phyloP scores from a whole-genome alignment of 2,113 vertebrate genomes.

The Apodemus sylvaticus region DNA sequence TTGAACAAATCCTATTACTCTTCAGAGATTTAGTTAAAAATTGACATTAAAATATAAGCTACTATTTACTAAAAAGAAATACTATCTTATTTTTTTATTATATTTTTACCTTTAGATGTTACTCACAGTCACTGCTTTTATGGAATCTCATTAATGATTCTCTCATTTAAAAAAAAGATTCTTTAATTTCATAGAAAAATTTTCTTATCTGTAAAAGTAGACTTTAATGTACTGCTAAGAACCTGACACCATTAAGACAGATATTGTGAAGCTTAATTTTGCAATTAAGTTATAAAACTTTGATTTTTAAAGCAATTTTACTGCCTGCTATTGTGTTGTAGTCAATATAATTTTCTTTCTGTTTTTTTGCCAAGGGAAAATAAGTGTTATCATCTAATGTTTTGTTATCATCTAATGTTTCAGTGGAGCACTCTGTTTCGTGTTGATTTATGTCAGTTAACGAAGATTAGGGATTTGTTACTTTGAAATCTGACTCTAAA shows the following conservation, averaged over 20 bases:
- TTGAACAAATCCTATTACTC: slow-evolving; percentile 2
- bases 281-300: slow-evolving; percentile 75
- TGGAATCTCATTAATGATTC: background rate
- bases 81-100: slow-evolving; percentile 14
- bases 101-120: slow-evolving; percentile 36
- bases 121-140: background rate
- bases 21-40: background rate
- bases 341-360: slow-evolving; percentile 69
- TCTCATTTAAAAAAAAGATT: too few species aligned
- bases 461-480: slow-evolving; percentile 81
- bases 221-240: slow-evolving; percentile 65
- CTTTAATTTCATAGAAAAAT: slow-evolving; percentile 58
- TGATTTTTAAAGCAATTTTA: slow-evolving; percentile 59
- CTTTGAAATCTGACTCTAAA: slow-evolving; percentile 80
- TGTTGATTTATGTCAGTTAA: slow-evolving; percentile 83
- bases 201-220: slow-evolving; percentile 58
- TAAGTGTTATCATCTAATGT: too few species aligned
- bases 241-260: slow-evolving; percentile 63
- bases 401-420: slow-evolving; percentile 79
- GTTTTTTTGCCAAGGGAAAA: slow-evolving; percentile 69
- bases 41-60: slow-evolving; percentile 11
- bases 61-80: background rate
- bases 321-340: slow-evolving; percentile 66
- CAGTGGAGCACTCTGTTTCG: slow-evolving; percentile 70
- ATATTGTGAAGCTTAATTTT: slow-evolving; percentile 66